Conservation (phyloP, 2,888 invertebrate genomes). For the Phalangium opilio region DNA sequence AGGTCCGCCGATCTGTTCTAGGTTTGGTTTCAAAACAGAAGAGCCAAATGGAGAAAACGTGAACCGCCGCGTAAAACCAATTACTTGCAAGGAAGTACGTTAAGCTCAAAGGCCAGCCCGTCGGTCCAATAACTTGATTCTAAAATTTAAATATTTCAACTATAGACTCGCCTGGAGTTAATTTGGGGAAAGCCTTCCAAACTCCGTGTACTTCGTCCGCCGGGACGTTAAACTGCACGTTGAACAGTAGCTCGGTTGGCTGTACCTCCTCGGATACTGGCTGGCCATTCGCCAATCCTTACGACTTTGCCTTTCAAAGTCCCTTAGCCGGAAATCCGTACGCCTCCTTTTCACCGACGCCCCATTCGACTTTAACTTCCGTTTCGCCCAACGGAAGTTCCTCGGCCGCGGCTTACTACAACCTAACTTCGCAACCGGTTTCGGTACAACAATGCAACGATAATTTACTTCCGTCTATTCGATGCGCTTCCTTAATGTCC, state of each 20-base stretch:
- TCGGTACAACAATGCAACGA: too few relatives aligned
- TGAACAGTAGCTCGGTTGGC: slow-evolving; percentile 9
- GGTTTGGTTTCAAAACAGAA: slow-evolving; percentile 77
- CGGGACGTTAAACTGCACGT: slow-evolving; percentile 8
- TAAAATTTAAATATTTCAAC: too few relatives aligned
- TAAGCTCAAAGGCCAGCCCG: background rate
- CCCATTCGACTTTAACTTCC: slow-evolving; percentile 9
- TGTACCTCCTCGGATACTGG: slow-evolving; percentile 3
- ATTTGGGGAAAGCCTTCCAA: slow-evolving; percentile 10
- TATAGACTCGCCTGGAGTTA: too few relatives aligned
- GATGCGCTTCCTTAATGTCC: too few relatives aligned
- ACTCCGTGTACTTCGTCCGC: slow-evolving; percentile 11
- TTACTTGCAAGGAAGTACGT: slow-evolving; percentile 16
- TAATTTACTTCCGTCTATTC: too few relatives aligned
- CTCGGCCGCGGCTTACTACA: slow-evolving; percentile 8
- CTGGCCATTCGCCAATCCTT: slow-evolving; percentile 6
- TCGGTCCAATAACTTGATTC: too few relatives aligned
- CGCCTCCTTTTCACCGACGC: slow-evolving; percentile 9
- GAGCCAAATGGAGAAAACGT: slow-evolving; percentile 86
- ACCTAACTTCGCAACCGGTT: slow-evolving; percentile 9
- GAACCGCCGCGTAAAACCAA: slow-evolving; percentile 66
- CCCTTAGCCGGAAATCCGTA: slow-evolving; percentile 12
- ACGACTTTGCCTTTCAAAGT: slow-evolving; percentile 17
- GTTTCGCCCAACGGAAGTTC: background rate
- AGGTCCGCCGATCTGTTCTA: too few relatives aligned